These are phyloP conservation scores for Scaptomyza flava DNA, from an alignment of 2,888 invertebrate genomes.

Conservation along the genomic window DNA sequence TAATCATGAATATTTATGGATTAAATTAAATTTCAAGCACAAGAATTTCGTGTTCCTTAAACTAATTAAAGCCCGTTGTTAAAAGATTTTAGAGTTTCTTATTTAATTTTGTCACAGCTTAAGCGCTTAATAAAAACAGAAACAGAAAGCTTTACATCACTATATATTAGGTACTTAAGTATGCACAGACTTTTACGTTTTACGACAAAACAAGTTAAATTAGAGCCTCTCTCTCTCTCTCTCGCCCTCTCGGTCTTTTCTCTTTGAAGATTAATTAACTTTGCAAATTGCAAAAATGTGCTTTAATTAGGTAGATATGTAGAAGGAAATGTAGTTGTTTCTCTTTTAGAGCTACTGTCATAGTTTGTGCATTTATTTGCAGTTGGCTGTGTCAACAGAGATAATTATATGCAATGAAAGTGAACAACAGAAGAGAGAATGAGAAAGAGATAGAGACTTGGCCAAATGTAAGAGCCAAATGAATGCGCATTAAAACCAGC, in stretches of 20 bases:
- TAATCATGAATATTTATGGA: too few species aligned
- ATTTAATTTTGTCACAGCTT: background rate
- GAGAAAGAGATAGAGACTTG: background rate
- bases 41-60: too few species aligned
- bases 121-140: background rate
- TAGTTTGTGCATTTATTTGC: conserved; percentile 32
- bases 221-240: too few species aligned
- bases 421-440: background rate
- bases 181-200: background rate
- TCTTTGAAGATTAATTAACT: conserved; percentile 21
- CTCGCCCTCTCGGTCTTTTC: background rate
- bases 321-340: background rate
- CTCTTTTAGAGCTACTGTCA: background rate
- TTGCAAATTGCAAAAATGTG: conserved; percentile 9
- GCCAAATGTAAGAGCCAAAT: background rate
- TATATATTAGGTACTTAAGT: conserved; percentile 1
- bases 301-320: conserved; percentile 16
- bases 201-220: background rate
- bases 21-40: too few species aligned
- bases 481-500: conserved; percentile 28
- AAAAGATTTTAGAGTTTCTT: background rate
- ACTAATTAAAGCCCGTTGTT: background rate
- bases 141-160: background rate
- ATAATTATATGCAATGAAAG: conserved; percentile 69
- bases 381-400: conserved; percentile 61